Conservation (phyloP, 2,797 vertebrate species). For the Pygocentrus nattereri region DNA sequence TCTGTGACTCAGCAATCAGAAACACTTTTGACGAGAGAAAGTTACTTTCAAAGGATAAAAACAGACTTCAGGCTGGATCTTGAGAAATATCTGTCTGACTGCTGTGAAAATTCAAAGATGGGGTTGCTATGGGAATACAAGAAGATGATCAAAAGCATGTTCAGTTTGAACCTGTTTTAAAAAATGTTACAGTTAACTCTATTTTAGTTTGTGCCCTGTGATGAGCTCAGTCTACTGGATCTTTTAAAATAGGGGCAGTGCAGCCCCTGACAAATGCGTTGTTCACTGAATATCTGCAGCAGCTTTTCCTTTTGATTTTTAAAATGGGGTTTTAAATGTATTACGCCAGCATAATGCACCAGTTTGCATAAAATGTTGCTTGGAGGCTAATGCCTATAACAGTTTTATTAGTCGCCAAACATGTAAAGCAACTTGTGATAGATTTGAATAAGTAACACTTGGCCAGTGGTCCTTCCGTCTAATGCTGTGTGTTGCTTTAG, state of each 20-base stretch:
- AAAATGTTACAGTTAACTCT: not conserved
- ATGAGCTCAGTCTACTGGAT: not conserved
- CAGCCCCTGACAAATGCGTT: not conserved
- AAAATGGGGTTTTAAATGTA: not conserved
- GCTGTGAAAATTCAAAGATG: not conserved
- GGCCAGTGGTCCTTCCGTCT: constrained; percentile 9
- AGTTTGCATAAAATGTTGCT: not conserved
- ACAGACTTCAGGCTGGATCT: not conserved
- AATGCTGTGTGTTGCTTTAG: constrained; percentile 26
- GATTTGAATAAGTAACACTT: constrained; percentile 27
- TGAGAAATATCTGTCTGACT: not conserved
- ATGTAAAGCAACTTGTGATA: constrained; percentile 11
- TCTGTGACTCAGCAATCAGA: no score
- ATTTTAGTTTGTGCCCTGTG: no score
- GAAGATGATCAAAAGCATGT: not conserved
- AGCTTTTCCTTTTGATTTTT: not conserved
- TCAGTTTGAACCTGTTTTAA: not conserved
- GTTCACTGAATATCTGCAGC: not conserved
- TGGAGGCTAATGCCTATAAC: constrained; percentile 8
- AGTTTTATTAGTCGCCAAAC: constrained; percentile 4
- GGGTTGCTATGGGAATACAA: not conserved
- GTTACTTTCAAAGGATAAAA: not conserved
- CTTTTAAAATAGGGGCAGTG: not conserved
- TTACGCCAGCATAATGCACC: not conserved
- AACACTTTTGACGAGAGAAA: no score